phyloP scores from a whole-genome alignment of 2,888 invertebrate genomes.

The Apamea epomidion region DNA sequence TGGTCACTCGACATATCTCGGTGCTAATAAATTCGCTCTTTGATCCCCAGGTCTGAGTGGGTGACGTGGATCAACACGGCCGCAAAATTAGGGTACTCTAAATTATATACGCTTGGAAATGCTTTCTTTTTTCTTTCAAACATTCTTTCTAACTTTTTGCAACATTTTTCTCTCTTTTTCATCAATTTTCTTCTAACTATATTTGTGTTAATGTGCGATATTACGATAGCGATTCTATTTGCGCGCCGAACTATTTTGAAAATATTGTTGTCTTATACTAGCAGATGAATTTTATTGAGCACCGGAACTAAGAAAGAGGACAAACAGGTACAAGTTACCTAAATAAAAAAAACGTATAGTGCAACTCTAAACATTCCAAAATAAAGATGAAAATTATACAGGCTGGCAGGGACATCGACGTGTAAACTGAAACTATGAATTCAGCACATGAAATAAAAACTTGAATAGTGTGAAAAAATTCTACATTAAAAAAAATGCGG shows the following conservation, averaged over 20 bases:
- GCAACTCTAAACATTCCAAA: background rate
- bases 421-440: too few relatives aligned
- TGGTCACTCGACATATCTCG: background rate
- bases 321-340: background rate
- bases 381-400: background rate
- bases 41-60: slow-evolving; percentile 63
- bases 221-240: slow-evolving; percentile 1
- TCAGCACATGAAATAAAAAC: too few relatives aligned
- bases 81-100: slow-evolving; percentile 58
- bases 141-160: slow-evolving; percentile 5
- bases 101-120: slow-evolving; percentile 18
- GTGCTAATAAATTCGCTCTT: slow-evolving; percentile 6
- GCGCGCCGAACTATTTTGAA: background rate
- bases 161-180: background rate
- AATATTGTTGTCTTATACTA: slow-evolving; percentile 11
- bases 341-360: background rate
- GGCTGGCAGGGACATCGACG: too few relatives aligned
- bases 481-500: too few relatives aligned
- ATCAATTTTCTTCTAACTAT: background rate
- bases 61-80: slow-evolving; percentile 65
- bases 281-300: background rate
- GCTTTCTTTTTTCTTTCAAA: slow-evolving; percentile 5
- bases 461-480: too few relatives aligned
- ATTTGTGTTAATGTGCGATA: background rate
- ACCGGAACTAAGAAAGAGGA: background rate